Conservation (phyloP, 2,113 vertebrate genomes). For the Stomatorhinus ivindoensis region DNA sequence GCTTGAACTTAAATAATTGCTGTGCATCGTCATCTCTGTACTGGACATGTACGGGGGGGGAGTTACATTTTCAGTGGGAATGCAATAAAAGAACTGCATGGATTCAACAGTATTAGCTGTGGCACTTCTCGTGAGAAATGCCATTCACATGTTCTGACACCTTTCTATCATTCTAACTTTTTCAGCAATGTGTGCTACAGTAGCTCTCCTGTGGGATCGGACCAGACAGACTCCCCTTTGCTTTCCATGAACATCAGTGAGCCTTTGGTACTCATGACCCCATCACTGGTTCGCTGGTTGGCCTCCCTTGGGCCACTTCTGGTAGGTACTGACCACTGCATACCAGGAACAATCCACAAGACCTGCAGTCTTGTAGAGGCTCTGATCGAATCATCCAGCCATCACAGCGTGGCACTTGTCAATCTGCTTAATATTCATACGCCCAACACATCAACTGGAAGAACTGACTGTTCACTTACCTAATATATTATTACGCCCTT, state of each 20-base stretch:
- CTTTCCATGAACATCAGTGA: neutral
- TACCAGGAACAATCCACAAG: neutral
- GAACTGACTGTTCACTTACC: neutral
- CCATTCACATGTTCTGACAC: neutral
- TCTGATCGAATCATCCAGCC: neutral
- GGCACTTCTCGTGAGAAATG: neutral
- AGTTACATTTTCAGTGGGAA: neutral
- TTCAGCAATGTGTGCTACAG: neutral
- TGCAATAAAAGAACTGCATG: neutral
- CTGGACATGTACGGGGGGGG: too few species aligned
- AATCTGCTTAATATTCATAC: neutral
- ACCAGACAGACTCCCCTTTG: neutral
- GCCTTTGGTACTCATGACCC: neutral
- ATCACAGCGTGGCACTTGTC: neutral
- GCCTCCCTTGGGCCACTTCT: neutral
- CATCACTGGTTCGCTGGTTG: neutral
- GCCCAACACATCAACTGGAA: neutral
- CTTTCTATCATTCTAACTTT: neutral
- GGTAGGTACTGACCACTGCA: neutral
- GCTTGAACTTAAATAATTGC: too few species aligned
- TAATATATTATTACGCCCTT: neutral
- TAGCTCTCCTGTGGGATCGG: neutral
- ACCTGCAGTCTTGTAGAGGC: neutral
- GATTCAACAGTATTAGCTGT: neutral
- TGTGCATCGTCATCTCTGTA: too few species aligned